Evolutionary conservation across 1,140 invertebrate species (phyloP), one percentile per base, ranked within the genome.

Genomic region (Lepidostoma basale): DNA sequence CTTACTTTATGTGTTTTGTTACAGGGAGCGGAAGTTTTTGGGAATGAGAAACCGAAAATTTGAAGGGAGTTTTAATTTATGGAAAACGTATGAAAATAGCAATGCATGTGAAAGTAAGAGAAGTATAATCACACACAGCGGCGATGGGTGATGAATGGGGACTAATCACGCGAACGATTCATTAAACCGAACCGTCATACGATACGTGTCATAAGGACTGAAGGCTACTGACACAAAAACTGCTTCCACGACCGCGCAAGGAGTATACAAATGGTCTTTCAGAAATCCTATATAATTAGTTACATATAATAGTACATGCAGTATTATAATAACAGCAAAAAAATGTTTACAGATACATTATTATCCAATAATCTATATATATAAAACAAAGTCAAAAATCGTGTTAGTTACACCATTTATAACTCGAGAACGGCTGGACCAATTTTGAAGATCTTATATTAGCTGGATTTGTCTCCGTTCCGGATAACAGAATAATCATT

Each of bases 141-240:
- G 63, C 68, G 30, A 66, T 70, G 63, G 30, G 28, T 70, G 68
- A 70, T 65, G 58, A 62, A 70, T 70, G 62, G 62, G 25, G 2
- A 16, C 2, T 39, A 30, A 60, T 52, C 68, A 70, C 68, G 68
- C 68, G 33, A 70, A 62, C 30, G 30, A 16, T 70, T 39, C 68
- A 66, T 70, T 70, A 70, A 28, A 20, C 18, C 26, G 22, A 16
- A 25, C 59, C 68, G 56, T 52, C 63, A 66, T 52, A 59, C 40
- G 23, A 28, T 33, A 16, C 54, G 14, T 22, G 59, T n/a, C 44
- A 65, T 45, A 44, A 28, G 44, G 33, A 22, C 25, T 10, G 12
- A 3, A 25, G 14, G 8, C 10, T 8, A 8, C 33, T 44, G 42
- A 18, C 36, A 45, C n/a, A 45, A 20, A 47, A 63, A 47, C 18